phyloP scores from a whole-genome alignment of 2,888 invertebrate genomes.

The Tortricodes alternella region DNA sequence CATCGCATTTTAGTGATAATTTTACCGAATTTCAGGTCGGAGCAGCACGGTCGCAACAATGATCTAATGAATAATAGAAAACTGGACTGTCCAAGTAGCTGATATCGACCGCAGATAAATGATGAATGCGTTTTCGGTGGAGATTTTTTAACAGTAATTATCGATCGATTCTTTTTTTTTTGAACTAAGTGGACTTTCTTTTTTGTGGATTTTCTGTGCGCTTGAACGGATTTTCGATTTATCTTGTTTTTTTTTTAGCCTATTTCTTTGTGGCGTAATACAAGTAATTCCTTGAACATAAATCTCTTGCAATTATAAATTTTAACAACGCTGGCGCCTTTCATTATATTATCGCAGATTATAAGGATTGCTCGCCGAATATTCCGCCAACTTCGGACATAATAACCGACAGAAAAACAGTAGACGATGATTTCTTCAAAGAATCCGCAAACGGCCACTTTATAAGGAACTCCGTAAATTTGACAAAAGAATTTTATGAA shows the following conservation, averaged over 20 bases:
- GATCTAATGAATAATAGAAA: conserved; percentile 78
- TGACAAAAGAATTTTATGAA: conserved; percentile 81
- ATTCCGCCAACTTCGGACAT: conserved; percentile 46
- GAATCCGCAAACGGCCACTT: conserved; percentile 63
- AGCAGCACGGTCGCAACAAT: conserved; percentile 66
- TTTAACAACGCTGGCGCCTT: neutral
- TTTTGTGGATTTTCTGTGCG: conserved; percentile 37
- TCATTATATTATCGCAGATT: conserved; percentile 10
- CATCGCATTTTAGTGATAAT: too few species aligned
- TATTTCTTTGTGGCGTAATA: too few species aligned
- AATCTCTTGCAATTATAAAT: neutral
- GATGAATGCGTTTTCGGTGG: conserved; percentile 71
- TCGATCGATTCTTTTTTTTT: conserved; percentile 49
- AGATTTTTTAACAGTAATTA: conserved; percentile 65
- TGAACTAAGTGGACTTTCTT: conserved; percentile 42
- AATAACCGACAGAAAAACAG: conserved; percentile 71
- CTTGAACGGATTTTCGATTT: conserved; percentile 13
- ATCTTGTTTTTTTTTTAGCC: too few species aligned
- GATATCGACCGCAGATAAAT: conserved; percentile 70
- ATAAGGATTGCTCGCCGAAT: neutral
- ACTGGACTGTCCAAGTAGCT: conserved; percentile 72
- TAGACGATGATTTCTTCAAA: conserved; percentile 73
- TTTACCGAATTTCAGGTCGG: conserved; percentile 79
- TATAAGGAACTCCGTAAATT: conserved; percentile 75
- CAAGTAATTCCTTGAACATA: too few species aligned